Evolutionary conservation across 2,113 vertebrate species (phyloP), one percentile per base, ranked within the genome.

Genomic region (Furnarius figulus): DNA sequence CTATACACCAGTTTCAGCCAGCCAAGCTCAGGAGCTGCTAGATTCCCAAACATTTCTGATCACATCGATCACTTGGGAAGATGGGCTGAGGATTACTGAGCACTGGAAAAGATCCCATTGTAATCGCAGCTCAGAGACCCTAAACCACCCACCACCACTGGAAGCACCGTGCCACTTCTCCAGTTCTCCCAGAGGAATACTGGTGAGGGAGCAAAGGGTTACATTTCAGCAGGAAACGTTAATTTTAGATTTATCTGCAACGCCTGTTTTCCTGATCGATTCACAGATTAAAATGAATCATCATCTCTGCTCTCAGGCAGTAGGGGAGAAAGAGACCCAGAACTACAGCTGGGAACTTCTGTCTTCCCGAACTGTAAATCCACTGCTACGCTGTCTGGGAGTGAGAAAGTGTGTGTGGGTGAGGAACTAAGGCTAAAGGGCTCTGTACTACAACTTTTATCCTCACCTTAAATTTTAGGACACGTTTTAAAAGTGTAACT

Each of bases 401-500:
- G 67, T 2, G 39, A 78, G 66, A 55, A 87, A 63, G 55, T 20
- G 65, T 2, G 10, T 86, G 90, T 1, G 8, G 73, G 67, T 75
- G 37, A 87, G 66, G 37, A 67, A 31, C 66, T 59, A 33, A 75
- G 83, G 92, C 90, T 88, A 92, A 96, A 97, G 93, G 87, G 86
- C 76, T 67, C 33, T 62, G 83, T 75, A 85, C 56, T 92, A 91
- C 85, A 85, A 88, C 94, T 94, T 87, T 82, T 70, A 93, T 86
- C 72, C 77, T 85, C 88, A 91, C 70, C 94, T 94, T 85, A 68
- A 73, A 44, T 83, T 96, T 95, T 81, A 92, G 72, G 80, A 55
- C 70, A 71, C 0, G 1, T 42, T 66, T 81, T 95, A 67, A 70
- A 92, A 65, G 50, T 5, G 75, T 78, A 79, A 92, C 78, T 89